Base-by-base conservation (phyloP, 2,888 invertebrate genomes). In the Agrotis ipsilon region DNA sequence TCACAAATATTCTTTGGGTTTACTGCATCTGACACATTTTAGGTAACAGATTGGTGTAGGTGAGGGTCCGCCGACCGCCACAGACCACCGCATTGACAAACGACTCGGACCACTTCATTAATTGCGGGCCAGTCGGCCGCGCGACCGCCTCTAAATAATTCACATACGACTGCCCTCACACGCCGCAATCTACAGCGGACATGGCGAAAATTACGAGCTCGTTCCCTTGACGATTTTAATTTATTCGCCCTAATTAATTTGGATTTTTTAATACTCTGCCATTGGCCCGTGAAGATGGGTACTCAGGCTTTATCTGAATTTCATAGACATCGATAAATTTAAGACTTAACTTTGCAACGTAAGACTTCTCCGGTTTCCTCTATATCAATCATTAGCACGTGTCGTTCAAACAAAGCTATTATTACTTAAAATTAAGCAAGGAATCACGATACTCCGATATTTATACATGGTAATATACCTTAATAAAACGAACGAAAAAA, bases 101-200 rank as follows among this genome's bases (percentile, higher is more conserved):
- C 94, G 93, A 92, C 92, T 92, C 85, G 90, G 90, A 90, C 91
- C 92, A 94, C 93, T 94, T 94, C 94, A 95, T 95, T 96, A 96
- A 95, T 95, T 94, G 94, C 89, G 92, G 91, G 89, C 90, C 92
- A 92, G 90, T 92, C 91, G 92, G 88, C 91, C 91, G 90, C 89
- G 89, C 90, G 88, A 90, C 94, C 93, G 90, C 92, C 92, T 93
- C 92, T 95, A 93, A 94, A 96, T 96, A 94, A 95, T 95, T 94
- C 93, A 93, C 94, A 92, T 90, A 90, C 91, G 90, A 89, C 88
- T 90, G 89, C 88, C 88, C 90, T 90, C 88, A 87, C 89, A 87
- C 88, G 83, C 88, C 88, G 88, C 89, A 91, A 90, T 91, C 89
- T 90, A 91, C 88, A 87, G 82, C 87, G 88, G 87, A 88, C 89